A percentile compares a stretch with the other conserved stretches of the same genome.
phyloP scores from a whole-genome alignment of 2,888 invertebrate genomes.

The Mayetiola destructor region DNA sequence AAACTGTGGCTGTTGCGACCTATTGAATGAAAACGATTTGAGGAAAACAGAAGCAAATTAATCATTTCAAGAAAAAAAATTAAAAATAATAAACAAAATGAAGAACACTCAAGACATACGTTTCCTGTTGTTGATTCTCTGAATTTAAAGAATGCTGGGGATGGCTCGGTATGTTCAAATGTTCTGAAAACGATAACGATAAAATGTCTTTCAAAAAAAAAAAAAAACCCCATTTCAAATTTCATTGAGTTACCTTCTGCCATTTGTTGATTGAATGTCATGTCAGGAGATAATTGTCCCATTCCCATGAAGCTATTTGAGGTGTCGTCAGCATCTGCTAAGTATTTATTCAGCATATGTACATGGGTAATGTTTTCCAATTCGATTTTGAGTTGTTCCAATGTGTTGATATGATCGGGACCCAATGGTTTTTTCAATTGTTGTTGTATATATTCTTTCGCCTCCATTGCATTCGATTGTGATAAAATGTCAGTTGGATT shows the following conservation, averaged over 20 bases:
- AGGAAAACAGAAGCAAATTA: too few relatives aligned
- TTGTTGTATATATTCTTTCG: conserved; percentile 25
- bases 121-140: not conserved
- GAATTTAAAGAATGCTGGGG: too few relatives aligned
- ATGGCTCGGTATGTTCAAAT: not conserved
- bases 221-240: not conserved
- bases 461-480: conserved; percentile 20
- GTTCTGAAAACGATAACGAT: not conserved
- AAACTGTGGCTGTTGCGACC: not conserved
- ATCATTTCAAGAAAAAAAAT: too few relatives aligned
- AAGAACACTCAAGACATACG: not conserved
- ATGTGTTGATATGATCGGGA: conserved; percentile 38
- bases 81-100: too few relatives aligned
- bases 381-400: conserved; percentile 43
- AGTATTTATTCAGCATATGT: conserved; percentile 27
- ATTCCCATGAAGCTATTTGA: too few relatives aligned
- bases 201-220: not conserved
- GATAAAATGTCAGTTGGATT: not conserved
- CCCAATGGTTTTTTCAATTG: conserved; percentile 25
- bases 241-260: conserved; percentile 4
- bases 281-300: not conserved
- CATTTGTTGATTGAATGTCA: conserved; percentile 14
- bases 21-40: not conserved
- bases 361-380: conserved; percentile 43
- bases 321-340: not conserved